These are phyloP conservation scores for Helostoma temminkii DNA, from an alignment of 2,797 vertebrate species.

Conservation along the genomic window DNA sequence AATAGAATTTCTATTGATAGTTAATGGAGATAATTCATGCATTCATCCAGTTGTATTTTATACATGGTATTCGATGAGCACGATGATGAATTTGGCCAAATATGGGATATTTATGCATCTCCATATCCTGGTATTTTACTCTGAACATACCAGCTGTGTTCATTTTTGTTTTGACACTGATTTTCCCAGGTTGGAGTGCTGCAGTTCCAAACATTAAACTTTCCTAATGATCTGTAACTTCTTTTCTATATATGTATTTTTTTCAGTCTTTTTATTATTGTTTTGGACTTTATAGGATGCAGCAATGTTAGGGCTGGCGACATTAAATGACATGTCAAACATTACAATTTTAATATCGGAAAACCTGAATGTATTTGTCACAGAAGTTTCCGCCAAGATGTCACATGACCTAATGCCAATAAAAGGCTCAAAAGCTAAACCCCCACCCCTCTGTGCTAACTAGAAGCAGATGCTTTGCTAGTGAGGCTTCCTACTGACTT, in stretches of 20 bases:
- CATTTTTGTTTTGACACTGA: too few relatives aligned
- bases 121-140: too few relatives aligned
- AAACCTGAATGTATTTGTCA: slow-evolving; percentile 26
- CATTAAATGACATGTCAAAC: slow-evolving; percentile 4
- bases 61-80: too few relatives aligned
- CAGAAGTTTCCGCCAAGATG: slow-evolving; percentile 37
- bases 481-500: slow-evolving; percentile 62
- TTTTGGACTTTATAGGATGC: background rate
- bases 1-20: too few relatives aligned
- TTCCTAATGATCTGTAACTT: background rate
- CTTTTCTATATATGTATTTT: too few relatives aligned
- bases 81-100: too few relatives aligned
- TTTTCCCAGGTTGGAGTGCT: too few relatives aligned
- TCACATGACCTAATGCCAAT: slow-evolving; percentile 36
- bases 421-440: slow-evolving; percentile 32
- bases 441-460: slow-evolving; percentile 57
- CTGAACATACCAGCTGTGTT: too few relatives aligned
- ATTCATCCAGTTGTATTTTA: too few relatives aligned
- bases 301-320: background rate
- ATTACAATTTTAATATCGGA: background rate
- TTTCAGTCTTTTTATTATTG: background rate
- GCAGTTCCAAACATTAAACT: too few relatives aligned
- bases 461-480: slow-evolving; percentile 74
- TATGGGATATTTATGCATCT: too few relatives aligned
- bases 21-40: too few relatives aligned